Evolutionary conservation across 37 sponge, comb jelly and placozoan species (phyloP).

Genomic region (Diacarnus erythraeanus): DNA sequence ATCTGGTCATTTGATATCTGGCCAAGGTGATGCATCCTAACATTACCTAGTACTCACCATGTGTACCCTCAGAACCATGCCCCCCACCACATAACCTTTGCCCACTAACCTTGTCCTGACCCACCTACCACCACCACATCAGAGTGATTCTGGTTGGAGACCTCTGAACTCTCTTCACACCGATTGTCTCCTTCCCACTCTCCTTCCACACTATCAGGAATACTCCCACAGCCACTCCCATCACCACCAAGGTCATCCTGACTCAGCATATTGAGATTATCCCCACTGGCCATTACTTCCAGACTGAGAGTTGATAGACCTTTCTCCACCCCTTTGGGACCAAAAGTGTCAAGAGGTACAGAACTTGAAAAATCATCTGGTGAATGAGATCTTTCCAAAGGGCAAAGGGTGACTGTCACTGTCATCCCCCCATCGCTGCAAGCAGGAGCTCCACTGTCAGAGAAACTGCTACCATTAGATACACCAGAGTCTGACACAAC

Average conservation of each 20-base stretch:
- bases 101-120: background rate
- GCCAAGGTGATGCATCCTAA: too few relatives aligned
- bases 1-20: too few relatives aligned
- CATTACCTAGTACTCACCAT: too few relatives aligned
- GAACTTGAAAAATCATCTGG: background rate
- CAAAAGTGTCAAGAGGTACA: background rate
- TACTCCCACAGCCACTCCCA: background rate
- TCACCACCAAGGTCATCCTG: background rate
- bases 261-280: conserved; percentile 12
- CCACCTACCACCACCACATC: background rate
- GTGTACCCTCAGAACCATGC: too few relatives aligned
- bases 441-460: conserved; percentile 4
- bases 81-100: background rate
- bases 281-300: conserved; percentile 22
- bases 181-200: background rate
- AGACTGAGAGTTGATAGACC: conserved; percentile 26
- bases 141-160: background rate
- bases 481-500: too few relatives aligned
- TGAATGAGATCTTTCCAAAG: background rate
- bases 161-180: background rate
- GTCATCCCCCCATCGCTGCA: background rate
- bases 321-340: background rate
- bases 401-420: background rate
- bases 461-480: conserved; percentile 41
- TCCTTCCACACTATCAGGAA: background rate